These are phyloP conservation scores for Ornithoptera alexandrae DNA, from an alignment of 2,888 invertebrate genomes.

Conservation along the genomic window DNA sequence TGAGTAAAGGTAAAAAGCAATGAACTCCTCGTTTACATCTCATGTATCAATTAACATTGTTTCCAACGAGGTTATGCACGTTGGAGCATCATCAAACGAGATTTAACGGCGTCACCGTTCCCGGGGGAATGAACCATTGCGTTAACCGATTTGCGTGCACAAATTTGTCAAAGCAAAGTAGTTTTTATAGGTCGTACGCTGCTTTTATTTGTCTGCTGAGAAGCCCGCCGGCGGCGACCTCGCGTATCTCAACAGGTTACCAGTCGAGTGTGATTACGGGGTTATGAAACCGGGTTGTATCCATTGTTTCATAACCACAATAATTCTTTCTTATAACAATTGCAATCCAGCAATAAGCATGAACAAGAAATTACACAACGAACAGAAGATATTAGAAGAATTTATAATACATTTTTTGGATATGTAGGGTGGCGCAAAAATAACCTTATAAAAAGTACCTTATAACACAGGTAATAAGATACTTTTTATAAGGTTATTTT, in stretches of 20 bases:
- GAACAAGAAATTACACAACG: too few species aligned
- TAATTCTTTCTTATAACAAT: too few species aligned
- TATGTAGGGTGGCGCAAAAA: too few species aligned
- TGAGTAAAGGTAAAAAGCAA: constrained; percentile 1
- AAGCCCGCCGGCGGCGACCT: constrained; percentile 26
- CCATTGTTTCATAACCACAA: constrained; percentile 1
- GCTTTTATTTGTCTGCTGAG: constrained; percentile 38
- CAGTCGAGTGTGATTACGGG: constrained; percentile 35
- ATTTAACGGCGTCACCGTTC: constrained; percentile 38
- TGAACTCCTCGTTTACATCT: constrained; percentile 13
- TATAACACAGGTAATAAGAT: too few species aligned
- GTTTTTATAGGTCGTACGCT: constrained; percentile 26
- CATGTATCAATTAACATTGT: constrained; percentile 17
- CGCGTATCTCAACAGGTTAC: constrained; percentile 47
- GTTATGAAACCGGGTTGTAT: constrained; percentile 35
- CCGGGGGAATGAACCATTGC: constrained; percentile 47
- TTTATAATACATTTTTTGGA: too few species aligned
- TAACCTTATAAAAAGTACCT: too few species aligned
- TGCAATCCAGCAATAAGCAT: too few species aligned
- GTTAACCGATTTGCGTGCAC: constrained; percentile 43
- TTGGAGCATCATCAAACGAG: constrained; percentile 39
- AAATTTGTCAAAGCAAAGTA: constrained; percentile 34
- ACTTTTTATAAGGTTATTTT: too few species aligned
- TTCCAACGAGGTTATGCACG: constrained; percentile 28
- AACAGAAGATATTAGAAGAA: too few species aligned